Conservation (phyloP, 1,140 invertebrate species). For the Reticulitermes speratus region DNA sequence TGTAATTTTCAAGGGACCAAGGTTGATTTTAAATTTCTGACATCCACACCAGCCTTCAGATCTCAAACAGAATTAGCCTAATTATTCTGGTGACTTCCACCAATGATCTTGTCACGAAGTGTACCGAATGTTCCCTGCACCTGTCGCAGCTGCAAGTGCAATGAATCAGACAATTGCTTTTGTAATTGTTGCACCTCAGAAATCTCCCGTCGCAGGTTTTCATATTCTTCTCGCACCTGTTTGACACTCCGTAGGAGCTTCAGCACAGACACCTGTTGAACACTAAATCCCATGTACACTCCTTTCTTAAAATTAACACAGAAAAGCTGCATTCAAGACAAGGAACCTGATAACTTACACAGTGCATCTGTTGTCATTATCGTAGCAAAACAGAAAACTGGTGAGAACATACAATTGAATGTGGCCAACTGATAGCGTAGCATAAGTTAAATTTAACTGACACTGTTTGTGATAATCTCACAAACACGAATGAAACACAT, state of each 20-base stretch:
- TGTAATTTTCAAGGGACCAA: not conserved
- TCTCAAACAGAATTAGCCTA: not conserved
- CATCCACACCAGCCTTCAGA: not conserved
- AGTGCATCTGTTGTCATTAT: too few relatives aligned
- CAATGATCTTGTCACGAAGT: slow-evolving; percentile 22
- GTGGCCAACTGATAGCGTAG: too few relatives aligned
- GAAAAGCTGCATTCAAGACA: too few relatives aligned
- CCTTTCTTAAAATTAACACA: too few relatives aligned
- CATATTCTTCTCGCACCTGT: slow-evolving; percentile 59
- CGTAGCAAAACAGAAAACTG: too few relatives aligned
- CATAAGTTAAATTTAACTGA: too few relatives aligned
- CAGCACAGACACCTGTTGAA: slow-evolving; percentile 50
- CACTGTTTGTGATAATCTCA: too few relatives aligned
- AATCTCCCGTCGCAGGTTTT: slow-evolving; percentile 57
- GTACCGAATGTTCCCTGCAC: slow-evolving; percentile 45
- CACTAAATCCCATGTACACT: not conserved
- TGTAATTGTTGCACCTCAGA: slow-evolving; percentile 58
- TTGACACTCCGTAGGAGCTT: slow-evolving; percentile 56
- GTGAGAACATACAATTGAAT: too few relatives aligned
- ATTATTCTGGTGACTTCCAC: not conserved
- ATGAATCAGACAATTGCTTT: slow-evolving; percentile 56
- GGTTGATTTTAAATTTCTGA: not conserved
- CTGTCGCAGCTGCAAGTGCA: slow-evolving; percentile 49
- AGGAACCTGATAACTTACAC: too few relatives aligned
- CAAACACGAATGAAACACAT: too few relatives aligned